Conservation (phyloP, 2,797 vertebrate genomes). For the Anas capensis region DNA sequence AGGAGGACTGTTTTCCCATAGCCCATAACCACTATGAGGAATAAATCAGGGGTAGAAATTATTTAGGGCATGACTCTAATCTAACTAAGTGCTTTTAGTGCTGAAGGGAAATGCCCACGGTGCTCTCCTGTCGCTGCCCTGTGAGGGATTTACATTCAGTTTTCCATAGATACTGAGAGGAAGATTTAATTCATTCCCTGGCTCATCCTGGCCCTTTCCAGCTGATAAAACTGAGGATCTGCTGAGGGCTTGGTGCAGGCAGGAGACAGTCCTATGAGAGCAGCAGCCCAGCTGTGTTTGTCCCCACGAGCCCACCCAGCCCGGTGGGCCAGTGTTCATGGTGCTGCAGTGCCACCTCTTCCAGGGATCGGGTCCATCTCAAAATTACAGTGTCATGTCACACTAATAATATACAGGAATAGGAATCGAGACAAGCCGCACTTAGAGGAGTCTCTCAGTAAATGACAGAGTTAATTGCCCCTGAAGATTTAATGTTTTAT, state of each 20-base stretch:
- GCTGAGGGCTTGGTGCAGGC: neutral
- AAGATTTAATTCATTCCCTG: constrained; percentile 2
- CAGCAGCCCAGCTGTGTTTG: neutral
- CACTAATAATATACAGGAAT: neutral
- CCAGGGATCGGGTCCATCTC: neutral
- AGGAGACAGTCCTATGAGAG: neutral
- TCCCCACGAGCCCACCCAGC: fast-evolving
- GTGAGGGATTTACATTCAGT: constrained; percentile 24
- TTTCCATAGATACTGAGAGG: neutral
- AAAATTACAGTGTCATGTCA: neutral
- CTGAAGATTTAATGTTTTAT: neutral
- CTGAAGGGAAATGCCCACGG: neutral
- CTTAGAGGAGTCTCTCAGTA: neutral
- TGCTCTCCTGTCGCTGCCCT: fast-evolving
- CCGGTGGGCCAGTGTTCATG: fast-evolving
- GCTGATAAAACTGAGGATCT: neutral
- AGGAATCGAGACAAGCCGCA: neutral
- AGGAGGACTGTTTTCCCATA: constrained; percentile 21
- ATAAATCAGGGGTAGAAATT: constrained; percentile 54
- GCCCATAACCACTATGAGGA: neutral
- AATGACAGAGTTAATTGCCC: neutral
- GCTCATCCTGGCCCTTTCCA: neutral
- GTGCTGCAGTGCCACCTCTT: neutral
- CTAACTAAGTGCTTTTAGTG: constrained; percentile 33
- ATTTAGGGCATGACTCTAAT: neutral